Conservation (phyloP, 2,113 vertebrate genomes). For the Microcebus griseorufus region DNA sequence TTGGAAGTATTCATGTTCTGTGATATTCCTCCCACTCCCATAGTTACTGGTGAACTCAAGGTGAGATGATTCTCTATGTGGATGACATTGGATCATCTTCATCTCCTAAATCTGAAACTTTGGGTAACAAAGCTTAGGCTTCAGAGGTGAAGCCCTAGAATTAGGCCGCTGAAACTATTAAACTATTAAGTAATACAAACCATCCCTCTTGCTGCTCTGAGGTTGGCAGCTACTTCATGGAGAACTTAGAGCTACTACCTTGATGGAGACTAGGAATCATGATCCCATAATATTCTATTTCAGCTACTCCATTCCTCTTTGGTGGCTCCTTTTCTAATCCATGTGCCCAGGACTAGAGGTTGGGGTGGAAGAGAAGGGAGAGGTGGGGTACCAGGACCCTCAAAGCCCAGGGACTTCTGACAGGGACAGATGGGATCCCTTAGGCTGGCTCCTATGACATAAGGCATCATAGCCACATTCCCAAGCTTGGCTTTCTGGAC, state of each 20-base stretch:
- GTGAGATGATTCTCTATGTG: background rate
- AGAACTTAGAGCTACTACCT: background rate
- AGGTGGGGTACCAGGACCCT: background rate
- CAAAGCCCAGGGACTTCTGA: background rate
- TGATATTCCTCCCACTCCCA: background rate
- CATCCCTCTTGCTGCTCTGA: background rate
- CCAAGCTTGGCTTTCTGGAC: background rate
- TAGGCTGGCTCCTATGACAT: background rate
- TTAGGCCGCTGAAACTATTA: background rate
- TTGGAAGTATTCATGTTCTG: background rate
- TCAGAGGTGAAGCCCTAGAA: background rate
- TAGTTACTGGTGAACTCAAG: background rate
- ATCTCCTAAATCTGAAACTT: slow-evolving; percentile 13
- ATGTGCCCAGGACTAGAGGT: background rate
- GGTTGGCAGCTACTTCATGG: background rate
- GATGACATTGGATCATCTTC: background rate
- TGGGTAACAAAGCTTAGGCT: background rate
- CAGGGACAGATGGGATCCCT: background rate
- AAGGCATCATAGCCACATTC: background rate
- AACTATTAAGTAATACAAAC: background rate
- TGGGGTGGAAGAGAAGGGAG: background rate
- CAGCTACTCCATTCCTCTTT: slow-evolving; percentile 14
- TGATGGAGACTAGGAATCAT: background rate
- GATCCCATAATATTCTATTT: background rate
- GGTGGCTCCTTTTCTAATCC: background rate